Percentiles rank a stretch among this genome's conserved stretches.
These are phyloP conservation scores for Solenodon paradoxus DNA, from an alignment of 2,113 vertebrate genomes.

Conservation along the genomic window DNA sequence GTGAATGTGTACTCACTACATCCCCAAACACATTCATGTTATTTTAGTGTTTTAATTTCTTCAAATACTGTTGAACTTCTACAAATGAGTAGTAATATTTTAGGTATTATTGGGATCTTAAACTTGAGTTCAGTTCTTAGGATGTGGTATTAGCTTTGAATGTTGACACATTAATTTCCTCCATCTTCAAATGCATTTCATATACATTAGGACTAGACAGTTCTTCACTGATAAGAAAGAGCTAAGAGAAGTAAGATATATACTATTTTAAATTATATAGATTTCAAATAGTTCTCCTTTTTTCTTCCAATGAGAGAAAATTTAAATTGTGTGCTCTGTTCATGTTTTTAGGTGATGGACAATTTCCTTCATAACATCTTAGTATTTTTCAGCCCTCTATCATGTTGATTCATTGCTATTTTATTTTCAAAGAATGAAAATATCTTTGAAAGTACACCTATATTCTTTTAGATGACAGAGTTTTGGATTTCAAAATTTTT, in stretches of 20 bases:
- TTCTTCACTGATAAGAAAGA: not conserved
- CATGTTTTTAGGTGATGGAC: not conserved
- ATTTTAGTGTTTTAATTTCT: conserved; percentile 34
- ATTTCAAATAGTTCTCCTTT: not conserved
- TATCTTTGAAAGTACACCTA: conserved; percentile 16
- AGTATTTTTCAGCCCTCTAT: not conserved
- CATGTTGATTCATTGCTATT: conserved; percentile 7
- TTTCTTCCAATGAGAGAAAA: conserved; percentile 37
- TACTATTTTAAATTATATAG: conserved; percentile 18
- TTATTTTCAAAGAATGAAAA: conserved; percentile 24
- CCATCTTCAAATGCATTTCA: conserved; percentile 27
- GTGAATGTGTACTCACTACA: not conserved
- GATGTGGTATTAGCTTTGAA: not conserved
- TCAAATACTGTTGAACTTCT: not conserved
- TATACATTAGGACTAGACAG: not conserved
- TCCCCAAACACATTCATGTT: not conserved
- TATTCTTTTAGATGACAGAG: not conserved
- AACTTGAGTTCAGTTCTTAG: conserved; percentile 22
- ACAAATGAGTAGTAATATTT: not conserved
- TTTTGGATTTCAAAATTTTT: conserved; percentile 42
- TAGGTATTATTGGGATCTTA: conserved; percentile 1
- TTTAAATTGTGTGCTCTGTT: not conserved
- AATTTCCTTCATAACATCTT: conserved; percentile 31
- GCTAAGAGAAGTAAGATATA: not conserved
- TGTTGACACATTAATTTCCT: not conserved